Base-by-base conservation (phyloP, 2,113 vertebrate species). In the Oreotrochilus melanogaster region DNA sequence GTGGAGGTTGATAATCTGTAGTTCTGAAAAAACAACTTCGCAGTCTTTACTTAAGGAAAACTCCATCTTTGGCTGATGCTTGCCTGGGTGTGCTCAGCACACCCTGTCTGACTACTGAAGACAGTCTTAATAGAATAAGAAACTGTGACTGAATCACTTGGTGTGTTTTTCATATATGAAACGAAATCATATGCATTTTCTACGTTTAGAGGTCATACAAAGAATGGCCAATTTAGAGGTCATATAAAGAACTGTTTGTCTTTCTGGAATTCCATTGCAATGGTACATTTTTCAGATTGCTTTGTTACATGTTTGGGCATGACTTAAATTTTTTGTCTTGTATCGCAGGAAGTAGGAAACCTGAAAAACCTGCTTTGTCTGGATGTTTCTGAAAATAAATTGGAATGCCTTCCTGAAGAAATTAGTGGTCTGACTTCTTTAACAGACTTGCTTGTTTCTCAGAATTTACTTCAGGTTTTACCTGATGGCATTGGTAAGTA, bases 351-450 rank as follows among this genome's bases (percentile, higher is more conserved):
- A 97, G 98, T 99, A 92, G 99, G 99, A 96, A 98, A 97, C 85
- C 98, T 99, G 98, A 99, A 98, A 97, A 99, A 97, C 98, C 98
- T 99, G 93, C 96, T 99, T 73, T 99, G 99, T 97, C 97, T 99
- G 96, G 99, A 99, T 97, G 98, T 99, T 78, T 99, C 99, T 14
- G 99, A 99, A 98, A 99, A 99, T 97, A 99, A 99, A 96, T 96
- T 99, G 96, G 99, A 99, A 96, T 98, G 96, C 91, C 99, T 99
- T 95, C 99, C 99, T 50, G 98, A 99, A 93, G 99, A 99, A 96
- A 97, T 99, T 81, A 99, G 98, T 54, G 98, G 98, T 89, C 97
- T 99, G 95, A 89, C 95, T 91, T 98, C 98, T 37, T 98, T 99
- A 95, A 98, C 98, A 45, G 99, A 99, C 96, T 98, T 99, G 92